A percentile compares a stretch with the other conserved stretches of the same genome.
Conservation (phyloP, 2,888 invertebrate genomes). For the Pseudococcus jackbeardsleyi region DNA sequence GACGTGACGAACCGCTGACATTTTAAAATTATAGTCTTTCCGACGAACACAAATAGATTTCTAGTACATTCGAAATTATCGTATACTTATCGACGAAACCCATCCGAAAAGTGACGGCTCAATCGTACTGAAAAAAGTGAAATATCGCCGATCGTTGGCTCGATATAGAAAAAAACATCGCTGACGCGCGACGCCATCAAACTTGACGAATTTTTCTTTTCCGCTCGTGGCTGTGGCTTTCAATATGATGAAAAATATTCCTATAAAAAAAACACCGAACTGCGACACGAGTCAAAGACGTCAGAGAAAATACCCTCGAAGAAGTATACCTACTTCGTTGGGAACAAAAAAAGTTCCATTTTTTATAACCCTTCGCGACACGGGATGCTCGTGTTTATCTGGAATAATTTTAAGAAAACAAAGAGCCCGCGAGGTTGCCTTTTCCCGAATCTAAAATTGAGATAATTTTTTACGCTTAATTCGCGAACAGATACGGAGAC, state of each 20-base stretch:
- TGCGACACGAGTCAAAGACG: background rate
- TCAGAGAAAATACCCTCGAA: background rate
- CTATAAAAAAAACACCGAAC: background rate
- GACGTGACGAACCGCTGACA: slow-evolving; percentile 2
- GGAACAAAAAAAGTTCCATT: background rate
- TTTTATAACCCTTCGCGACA: background rate
- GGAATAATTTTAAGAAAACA: slow-evolving; percentile 56
- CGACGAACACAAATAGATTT: background rate
- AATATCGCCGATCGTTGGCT: background rate
- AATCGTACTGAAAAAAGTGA: background rate
- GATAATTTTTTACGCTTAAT: slow-evolving; percentile 52
- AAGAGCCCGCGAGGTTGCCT: slow-evolving; percentile 15
- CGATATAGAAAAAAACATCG: background rate
- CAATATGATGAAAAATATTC: background rate
- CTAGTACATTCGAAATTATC: background rate
- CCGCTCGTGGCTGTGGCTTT: background rate
- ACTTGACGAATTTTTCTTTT: background rate
- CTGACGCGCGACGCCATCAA: slow-evolving; percentile 6
- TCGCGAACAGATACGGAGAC: background rate
- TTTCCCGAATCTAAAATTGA: slow-evolving; percentile 48
- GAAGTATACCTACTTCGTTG: background rate
- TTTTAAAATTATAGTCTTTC: slow-evolving; percentile 20
- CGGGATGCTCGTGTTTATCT: slow-evolving; percentile 8
- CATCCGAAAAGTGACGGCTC: background rate
- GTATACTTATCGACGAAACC: slow-evolving; percentile 21